phyloP scores from a whole-genome alignment of 2,797 vertebrate genomes.

The Diplodus sargus region DNA sequence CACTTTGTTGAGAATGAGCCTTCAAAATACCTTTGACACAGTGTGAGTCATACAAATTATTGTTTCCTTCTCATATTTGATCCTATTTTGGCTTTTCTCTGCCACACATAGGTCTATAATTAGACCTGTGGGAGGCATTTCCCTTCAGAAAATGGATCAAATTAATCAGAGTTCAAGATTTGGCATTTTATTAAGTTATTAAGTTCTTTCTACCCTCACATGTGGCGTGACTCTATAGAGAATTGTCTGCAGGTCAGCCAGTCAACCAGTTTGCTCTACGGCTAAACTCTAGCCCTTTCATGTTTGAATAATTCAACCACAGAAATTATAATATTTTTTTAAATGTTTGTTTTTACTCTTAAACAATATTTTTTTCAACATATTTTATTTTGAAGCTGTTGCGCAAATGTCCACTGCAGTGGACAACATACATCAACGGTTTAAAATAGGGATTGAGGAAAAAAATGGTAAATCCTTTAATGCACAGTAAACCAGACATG shows the following conservation, averaged over 20 bases:
- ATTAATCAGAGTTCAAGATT: constrained; percentile 8
- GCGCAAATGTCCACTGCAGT: no score
- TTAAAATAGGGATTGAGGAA: no score
- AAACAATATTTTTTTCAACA: no score
- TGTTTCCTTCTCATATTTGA: constrained; percentile 45
- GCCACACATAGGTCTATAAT: constrained; percentile 21
- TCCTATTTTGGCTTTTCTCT: constrained; percentile 11
- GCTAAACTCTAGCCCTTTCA: no score
- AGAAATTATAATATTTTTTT: no score
- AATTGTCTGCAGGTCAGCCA: background rate
- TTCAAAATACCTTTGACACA: constrained; percentile 38
- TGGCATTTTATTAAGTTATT: background rate
- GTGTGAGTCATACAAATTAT: constrained; percentile 31
- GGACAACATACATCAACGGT: no score
- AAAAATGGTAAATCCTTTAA: no score
- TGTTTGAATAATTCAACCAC: no score
- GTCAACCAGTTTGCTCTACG: background rate
- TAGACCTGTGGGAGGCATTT: constrained; percentile 4
- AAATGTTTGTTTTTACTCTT: no score
- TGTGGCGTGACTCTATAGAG: background rate
- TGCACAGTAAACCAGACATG: no score
- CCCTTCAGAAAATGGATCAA: constrained; percentile 3
- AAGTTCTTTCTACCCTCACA: background rate
- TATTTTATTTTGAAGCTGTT: no score
- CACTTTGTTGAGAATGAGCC: constrained; percentile 20